Evolutionary conservation across 2,113 vertebrate species (phyloP).

Genomic region (Cephalopholis sonnerati): DNA sequence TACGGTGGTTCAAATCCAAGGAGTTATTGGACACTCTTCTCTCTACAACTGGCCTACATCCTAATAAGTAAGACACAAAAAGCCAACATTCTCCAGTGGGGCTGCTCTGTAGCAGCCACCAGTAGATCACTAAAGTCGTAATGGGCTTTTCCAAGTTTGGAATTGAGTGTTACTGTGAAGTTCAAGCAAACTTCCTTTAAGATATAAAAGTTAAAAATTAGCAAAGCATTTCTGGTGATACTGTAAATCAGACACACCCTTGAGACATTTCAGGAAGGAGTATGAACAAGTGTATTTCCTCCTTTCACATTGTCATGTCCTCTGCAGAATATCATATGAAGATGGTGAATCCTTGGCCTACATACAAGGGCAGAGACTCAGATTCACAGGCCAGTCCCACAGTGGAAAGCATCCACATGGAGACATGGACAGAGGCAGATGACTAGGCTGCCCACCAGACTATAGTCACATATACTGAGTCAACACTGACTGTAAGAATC

Average conservation of each 20-base stretch:
- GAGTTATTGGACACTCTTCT: neutral
- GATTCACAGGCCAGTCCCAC: constrained; percentile 12
- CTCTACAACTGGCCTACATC: neutral
- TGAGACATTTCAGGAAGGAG: constrained; percentile 9
- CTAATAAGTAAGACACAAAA: neutral
- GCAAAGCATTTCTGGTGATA: constrained; percentile 1
- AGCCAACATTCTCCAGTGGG: neutral
- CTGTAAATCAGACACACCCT: constrained; percentile 32
- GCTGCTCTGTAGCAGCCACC: neutral
- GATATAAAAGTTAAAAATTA: constrained; percentile 41
- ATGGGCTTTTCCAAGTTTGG: neutral
- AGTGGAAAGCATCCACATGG: neutral
- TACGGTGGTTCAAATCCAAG: neutral
- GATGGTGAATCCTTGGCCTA: neutral
- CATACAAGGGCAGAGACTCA: constrained; percentile 7
- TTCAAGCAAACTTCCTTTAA: neutral
- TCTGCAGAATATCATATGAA: neutral
- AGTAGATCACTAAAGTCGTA: neutral
- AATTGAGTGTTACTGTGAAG: neutral
- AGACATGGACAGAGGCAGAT: neutral
- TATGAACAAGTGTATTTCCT: constrained; percentile 7
- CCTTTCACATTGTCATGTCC: neutral
- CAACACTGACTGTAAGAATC: constrained; percentile 14
- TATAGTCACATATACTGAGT: constrained; percentile 15
- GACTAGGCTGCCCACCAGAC: constrained; percentile 10